Evolutionary conservation across 2,113 vertebrate genomes (phyloP).

Genomic region (Antidorcas marsupialis): DNA sequence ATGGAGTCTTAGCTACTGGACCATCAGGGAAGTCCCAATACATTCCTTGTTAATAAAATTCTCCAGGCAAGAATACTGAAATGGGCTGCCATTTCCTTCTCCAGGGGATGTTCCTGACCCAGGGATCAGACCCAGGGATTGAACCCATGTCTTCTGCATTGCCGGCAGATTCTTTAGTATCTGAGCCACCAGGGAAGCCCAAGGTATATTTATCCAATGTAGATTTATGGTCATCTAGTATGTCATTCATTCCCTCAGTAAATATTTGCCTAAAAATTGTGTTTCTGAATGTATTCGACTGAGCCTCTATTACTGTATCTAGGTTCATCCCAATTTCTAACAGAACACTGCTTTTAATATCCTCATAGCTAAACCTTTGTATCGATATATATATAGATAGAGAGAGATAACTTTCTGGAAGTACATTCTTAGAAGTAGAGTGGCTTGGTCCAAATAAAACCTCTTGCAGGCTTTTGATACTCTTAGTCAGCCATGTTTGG

Average conservation of each 20-base stretch:
- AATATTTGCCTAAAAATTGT: neutral
- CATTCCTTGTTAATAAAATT: neutral
- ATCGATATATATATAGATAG: too few relatives aligned
- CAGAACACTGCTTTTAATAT: neutral
- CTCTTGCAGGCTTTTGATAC: neutral
- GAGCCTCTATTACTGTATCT: neutral
- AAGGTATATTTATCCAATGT: neutral
- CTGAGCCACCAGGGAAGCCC: neutral
- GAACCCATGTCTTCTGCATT: neutral
- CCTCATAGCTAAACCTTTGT: neutral
- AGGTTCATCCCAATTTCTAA: neutral
- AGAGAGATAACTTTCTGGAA: neutral
- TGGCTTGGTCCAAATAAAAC: neutral
- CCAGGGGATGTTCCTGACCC: neutral
- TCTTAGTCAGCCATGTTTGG: neutral
- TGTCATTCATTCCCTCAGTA: neutral
- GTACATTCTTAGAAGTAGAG: neutral
- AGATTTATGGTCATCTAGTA: neutral
- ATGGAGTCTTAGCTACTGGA: neutral
- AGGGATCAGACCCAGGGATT: neutral
- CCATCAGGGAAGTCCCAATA: neutral
- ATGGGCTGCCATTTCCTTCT: neutral
- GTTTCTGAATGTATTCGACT: neutral
- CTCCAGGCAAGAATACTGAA: neutral
- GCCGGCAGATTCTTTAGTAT: neutral